Conservation (phyloP, 2,113 vertebrate genomes). For the Petrocephalus microphthalmus region DNA sequence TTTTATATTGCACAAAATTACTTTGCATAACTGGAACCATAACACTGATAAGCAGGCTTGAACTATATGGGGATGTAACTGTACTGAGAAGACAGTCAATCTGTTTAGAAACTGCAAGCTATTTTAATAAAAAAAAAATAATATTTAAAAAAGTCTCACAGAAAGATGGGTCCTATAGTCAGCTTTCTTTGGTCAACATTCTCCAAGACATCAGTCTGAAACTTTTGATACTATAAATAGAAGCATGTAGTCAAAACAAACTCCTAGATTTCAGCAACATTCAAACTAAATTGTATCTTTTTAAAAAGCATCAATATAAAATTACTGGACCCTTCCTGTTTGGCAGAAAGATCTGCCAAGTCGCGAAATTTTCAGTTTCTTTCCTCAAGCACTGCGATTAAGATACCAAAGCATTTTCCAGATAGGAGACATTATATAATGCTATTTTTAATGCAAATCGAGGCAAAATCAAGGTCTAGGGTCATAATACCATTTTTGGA, state of each 20-base stretch:
- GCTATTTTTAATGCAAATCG: background rate
- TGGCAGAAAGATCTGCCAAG: slow-evolving; percentile 24
- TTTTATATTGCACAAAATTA: background rate
- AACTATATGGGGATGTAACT: background rate
- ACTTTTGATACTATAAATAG: background rate
- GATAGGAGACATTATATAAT: background rate
- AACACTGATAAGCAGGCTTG: background rate
- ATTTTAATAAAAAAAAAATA: background rate
- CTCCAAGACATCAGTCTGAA: background rate
- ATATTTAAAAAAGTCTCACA: background rate
- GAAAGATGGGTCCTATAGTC: background rate
- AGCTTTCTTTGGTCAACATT: background rate
- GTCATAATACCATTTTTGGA: background rate
- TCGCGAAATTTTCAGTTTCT: background rate
- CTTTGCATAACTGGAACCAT: background rate
- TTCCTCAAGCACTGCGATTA: slow-evolving; percentile 19
- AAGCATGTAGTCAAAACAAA: slow-evolving; percentile 34
- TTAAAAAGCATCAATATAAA: slow-evolving; percentile 11
- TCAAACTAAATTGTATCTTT: slow-evolving; percentile 10
- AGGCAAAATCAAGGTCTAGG: background rate
- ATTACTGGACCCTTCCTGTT: slow-evolving; percentile 32
- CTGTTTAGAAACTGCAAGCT: background rate
- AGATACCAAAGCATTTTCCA: slow-evolving; percentile 16
- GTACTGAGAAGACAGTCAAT: background rate
- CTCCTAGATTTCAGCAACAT: slow-evolving; percentile 25